Evolutionary conservation across 1,140 invertebrate species (phyloP), one percentile per base, ranked within the genome.

Genomic region (Drosophila melanica): DNA sequence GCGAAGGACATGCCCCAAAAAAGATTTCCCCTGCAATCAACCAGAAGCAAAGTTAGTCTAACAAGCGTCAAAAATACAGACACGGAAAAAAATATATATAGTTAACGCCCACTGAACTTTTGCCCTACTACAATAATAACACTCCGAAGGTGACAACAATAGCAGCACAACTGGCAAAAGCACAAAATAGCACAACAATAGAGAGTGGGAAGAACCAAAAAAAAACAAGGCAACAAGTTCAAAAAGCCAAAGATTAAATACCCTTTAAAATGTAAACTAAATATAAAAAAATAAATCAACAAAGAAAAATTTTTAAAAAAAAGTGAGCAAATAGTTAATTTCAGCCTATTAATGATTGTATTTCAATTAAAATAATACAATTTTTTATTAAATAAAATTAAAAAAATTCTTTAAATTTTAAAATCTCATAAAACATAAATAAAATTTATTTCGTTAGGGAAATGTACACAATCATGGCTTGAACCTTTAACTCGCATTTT

Each of bases 41-140:
- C 18, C 72, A 64, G 72, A 70, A 75, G 60, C 58, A 63, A 70
- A 70, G 66, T 75, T 75, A 75, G 44, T 63, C 62, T 60, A 67
- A 35, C 12, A 5, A 23, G 23, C 18, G 10, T 27, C 14, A 16
- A 27, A 16, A n/a, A 6, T 1, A 59, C 8, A 44, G 39, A 11
- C 45, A 47, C 37, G 35, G 42, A 47, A 45, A n/a, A n/a, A n/a
- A n/a, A n/a, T n/a, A n/a, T n/a, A n/a, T 55, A 20, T 45, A 23
- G 35, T 55, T 57, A 45, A 72, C 69, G 44, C 63, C 57, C 62
- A 33, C 33, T 30, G 27, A 53, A 44, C 57, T 51, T 51, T 51
- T 51, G 44, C 39, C 50, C n/a, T 23, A 60, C n/a, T 23, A 60
- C 70, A 68, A 73, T 35, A 68, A 68, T 48, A 66, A 44, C 50